phyloP scores from a whole-genome alignment of 2,888 invertebrate genomes.

The Cantharis flavilabris region DNA sequence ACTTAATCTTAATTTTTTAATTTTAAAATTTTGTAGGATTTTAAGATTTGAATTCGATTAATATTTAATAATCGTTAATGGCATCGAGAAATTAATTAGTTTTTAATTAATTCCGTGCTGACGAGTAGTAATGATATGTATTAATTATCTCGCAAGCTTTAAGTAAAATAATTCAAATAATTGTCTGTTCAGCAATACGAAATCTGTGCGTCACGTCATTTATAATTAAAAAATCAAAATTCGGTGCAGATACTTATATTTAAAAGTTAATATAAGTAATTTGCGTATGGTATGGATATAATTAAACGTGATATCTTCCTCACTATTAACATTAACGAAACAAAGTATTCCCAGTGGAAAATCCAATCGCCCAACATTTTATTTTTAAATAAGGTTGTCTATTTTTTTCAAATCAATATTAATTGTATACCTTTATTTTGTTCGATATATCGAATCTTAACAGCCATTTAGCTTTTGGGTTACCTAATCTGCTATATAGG shows the following conservation, averaged over 20 bases:
- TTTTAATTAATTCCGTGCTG: background rate
- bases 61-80: too few species aligned
- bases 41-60: too few species aligned
- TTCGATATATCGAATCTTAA: background rate
- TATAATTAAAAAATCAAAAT: background rate
- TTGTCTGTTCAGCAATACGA: background rate
- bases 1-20: too few species aligned
- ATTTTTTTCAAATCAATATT: background rate
- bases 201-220: background rate
- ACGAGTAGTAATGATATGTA: background rate
- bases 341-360: background rate
- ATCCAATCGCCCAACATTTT: background rate
- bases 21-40: too few species aligned
- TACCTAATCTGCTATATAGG: constrained; percentile 2
- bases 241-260: background rate
- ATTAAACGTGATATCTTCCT: background rate
- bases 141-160: background rate
- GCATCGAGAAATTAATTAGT: background rate
- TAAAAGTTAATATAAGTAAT: background rate
- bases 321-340: background rate
- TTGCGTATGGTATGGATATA: background rate
- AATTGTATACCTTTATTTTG: background rate
- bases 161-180: background rate
- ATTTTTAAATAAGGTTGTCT: background rate
- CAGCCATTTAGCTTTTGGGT: constrained; percentile 4